These are phyloP conservation scores for Synanthedon tipuliformis DNA, from an alignment of 2,888 invertebrate genomes.

Conservation along the genomic window DNA sequence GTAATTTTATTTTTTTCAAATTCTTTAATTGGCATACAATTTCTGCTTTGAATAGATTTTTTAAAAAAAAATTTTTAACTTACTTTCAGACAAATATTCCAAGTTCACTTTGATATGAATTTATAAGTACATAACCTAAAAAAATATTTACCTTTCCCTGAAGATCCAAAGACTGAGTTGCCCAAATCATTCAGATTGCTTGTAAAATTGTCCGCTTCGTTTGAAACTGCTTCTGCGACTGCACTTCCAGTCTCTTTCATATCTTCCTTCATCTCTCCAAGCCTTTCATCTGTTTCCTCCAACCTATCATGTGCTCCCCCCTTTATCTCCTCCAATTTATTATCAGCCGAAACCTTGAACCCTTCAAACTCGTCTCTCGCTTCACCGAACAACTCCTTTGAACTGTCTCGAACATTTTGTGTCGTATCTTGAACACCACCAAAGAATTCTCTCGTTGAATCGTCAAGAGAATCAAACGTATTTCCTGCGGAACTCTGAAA, in stretches of 20 bases:
- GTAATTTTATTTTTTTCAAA: background rate
- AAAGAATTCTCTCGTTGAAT: constrained; percentile 43
- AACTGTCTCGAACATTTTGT: constrained; percentile 28
- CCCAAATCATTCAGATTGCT: constrained; percentile 59
- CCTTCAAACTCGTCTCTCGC: constrained; percentile 50
- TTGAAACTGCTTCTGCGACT: constrained; percentile 28
- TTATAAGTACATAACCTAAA: too few species aligned
- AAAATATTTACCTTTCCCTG: constrained; percentile 48
- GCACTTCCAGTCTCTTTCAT: constrained; percentile 26
- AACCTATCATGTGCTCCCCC: constrained; percentile 31
- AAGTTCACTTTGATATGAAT: too few species aligned
- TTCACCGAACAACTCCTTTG: constrained; percentile 48
- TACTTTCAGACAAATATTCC: too few species aligned
- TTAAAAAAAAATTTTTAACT: too few species aligned
- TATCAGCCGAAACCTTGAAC: constrained; percentile 57
- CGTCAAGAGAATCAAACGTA: constrained; percentile 59
- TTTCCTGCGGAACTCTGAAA: constrained; percentile 64
- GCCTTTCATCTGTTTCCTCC: constrained; percentile 32
- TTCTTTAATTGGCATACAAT: background rate
- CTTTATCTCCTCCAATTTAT: constrained; percentile 52
- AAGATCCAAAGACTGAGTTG: constrained; percentile 56
- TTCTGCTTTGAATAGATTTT: too few species aligned
- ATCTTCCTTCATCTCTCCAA: constrained; percentile 28
- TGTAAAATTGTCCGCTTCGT: constrained; percentile 52
- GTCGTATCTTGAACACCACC: constrained; percentile 29